Conservation (phyloP, 35 echinoderm and acorn worm genomes). For the Ophiothrix spiculata region DNA sequence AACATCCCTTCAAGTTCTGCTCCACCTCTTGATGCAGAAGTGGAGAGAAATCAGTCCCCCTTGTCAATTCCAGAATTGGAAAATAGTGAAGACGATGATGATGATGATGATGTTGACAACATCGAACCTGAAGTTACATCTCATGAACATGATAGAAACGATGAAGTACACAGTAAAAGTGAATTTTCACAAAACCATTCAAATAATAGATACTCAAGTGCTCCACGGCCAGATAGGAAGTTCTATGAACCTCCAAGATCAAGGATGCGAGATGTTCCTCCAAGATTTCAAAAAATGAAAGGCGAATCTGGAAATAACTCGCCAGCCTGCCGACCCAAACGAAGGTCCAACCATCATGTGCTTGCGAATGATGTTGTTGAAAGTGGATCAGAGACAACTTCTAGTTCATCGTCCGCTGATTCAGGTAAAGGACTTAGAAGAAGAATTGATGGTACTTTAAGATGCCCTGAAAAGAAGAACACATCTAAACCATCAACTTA, state of each 20-base stretch:
- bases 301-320: neutral
- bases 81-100: neutral
- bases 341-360: neutral
- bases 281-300: neutral
- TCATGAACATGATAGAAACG: neutral
- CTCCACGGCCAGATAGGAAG: neutral
- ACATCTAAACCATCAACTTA: neutral
- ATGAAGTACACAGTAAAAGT: neutral
- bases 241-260: neutral
- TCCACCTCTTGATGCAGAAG: neutral
- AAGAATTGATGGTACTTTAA: neutral
- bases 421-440: neutral
- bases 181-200: neutral
- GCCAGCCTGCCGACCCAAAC: neutral
- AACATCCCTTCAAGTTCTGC: neutral
- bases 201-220: neutral
- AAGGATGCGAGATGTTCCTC: neutral
- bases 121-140: neutral
- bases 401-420: neutral
- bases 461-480: neutral
- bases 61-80: neutral
- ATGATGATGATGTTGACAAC: neutral
- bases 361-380: neutral
- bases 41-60: neutral
- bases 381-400: neutral